Conservation (phyloP, 1,140 invertebrate species). For the Chionoecetes opilio region DNA sequence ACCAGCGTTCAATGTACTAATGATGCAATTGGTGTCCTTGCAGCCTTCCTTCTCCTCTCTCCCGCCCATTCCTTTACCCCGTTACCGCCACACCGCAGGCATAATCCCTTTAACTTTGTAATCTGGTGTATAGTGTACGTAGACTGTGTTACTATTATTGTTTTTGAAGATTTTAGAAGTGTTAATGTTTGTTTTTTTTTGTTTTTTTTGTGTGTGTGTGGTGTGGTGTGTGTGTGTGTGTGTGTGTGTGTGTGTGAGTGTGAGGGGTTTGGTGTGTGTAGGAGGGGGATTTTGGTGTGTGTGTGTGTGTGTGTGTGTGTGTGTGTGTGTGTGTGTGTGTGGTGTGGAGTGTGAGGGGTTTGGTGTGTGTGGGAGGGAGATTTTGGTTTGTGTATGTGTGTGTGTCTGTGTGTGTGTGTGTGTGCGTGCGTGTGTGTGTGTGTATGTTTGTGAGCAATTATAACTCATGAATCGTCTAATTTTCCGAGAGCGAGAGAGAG, state of each 20-base stretch:
- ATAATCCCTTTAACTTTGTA: neutral
- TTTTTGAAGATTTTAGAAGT: no score
- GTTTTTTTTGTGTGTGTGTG: neutral
- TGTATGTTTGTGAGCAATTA: no score
- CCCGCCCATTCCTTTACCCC: neutral
- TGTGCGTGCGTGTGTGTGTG: no score
- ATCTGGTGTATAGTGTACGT: neutral
- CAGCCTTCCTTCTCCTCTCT: neutral
- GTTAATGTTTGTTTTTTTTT: no score
- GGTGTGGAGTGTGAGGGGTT: no score
- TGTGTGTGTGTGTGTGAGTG: constrained; percentile 56
- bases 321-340: neutral
- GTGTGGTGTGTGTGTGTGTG: constrained; percentile 39
- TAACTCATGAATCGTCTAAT: no score
- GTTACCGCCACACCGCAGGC: neutral
- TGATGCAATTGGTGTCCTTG: neutral
- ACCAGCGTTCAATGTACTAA: neutral
- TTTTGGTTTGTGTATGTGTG: no score
- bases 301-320: constrained; percentile 50
- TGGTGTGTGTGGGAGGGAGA: no score
- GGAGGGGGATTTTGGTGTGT: no score
- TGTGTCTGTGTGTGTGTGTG: no score
- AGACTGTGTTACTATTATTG: no score
- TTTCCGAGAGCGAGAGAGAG: constrained; percentile 3
- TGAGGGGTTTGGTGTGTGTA: no score